These are phyloP conservation scores for Nebria ingens DNA, from an alignment of 1,140 invertebrate genomes.

Conservation along the genomic window DNA sequence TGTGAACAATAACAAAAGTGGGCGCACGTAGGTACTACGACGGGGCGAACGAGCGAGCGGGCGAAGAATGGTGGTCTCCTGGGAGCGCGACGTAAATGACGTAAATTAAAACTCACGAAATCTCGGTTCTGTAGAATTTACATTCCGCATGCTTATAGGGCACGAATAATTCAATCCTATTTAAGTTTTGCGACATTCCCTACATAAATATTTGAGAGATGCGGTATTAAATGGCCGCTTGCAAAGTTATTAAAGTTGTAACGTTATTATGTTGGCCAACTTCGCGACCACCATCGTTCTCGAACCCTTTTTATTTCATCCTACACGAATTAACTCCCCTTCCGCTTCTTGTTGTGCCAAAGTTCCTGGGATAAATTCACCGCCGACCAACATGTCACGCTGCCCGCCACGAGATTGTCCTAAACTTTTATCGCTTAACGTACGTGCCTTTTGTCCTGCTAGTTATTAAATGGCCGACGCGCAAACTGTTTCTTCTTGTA, in stretches of 20 bases:
- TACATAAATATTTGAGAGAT: slow-evolving; percentile 9
- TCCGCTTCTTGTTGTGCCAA: neutral
- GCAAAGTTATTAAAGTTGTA: slow-evolving; percentile 6
- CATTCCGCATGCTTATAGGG: neutral
- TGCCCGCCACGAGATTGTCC: neutral
- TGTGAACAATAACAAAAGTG: neutral
- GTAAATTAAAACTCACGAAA: slow-evolving; percentile 1
- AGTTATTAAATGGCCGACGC: neutral
- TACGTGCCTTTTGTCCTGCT: neutral
- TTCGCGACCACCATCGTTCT: neutral
- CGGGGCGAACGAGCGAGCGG: neutral
- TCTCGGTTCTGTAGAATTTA: neutral
- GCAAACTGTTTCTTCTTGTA: too few species aligned
- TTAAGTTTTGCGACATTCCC: neutral
- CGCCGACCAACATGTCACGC: neutral
- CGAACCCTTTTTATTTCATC: neutral
- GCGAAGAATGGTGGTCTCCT: neutral
- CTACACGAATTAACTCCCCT: neutral
- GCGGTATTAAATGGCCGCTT: slow-evolving; percentile 1
- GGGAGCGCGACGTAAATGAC: neutral
- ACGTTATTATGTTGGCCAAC: neutral
- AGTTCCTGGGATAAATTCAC: neutral
- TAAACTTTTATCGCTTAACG: neutral
- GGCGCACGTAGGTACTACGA: neutral
- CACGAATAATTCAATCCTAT: slow-evolving; percentile 8